phyloP scores from a whole-genome alignment of 2,888 invertebrate genomes.

The Tanytarsus gracilentus region DNA sequence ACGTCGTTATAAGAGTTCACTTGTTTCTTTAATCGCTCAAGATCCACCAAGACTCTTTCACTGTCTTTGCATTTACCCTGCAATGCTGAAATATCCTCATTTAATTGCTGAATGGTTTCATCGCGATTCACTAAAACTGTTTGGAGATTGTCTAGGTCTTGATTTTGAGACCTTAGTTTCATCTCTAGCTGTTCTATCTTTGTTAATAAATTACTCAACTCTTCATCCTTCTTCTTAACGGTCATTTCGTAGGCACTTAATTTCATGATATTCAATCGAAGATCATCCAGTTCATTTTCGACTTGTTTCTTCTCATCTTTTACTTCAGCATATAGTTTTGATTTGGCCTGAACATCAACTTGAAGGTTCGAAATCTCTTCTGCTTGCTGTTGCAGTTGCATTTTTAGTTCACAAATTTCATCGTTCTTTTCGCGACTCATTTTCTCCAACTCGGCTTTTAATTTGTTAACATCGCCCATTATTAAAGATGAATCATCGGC shows the following conservation, averaged over 20 bases:
- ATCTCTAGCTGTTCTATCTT: slow-evolving; percentile 32
- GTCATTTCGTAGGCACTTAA: slow-evolving; percentile 22
- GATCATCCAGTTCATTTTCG: slow-evolving; percentile 44
- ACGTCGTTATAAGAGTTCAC: slow-evolving; percentile 1
- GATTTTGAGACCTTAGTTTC: slow-evolving; percentile 32
- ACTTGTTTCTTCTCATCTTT: slow-evolving; percentile 43
- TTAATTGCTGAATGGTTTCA: slow-evolving; percentile 33
- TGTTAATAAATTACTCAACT: slow-evolving; percentile 31
- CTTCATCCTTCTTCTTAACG: slow-evolving; percentile 29
- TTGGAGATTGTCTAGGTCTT: slow-evolving; percentile 32
- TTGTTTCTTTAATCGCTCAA: slow-evolving; percentile 20
- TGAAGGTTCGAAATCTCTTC: slow-evolving; percentile 44
- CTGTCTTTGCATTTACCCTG: slow-evolving; percentile 16
- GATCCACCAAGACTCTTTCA: slow-evolving; percentile 8
- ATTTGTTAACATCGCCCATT: slow-evolving; percentile 48
- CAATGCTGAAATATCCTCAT: neutral
- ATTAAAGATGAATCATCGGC: slow-evolving; percentile 35
- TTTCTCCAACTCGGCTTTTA: slow-evolving; percentile 45
- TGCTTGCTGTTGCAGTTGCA: slow-evolving; percentile 45
- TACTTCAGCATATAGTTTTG: slow-evolving; percentile 32
- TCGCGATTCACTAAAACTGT: slow-evolving; percentile 37
- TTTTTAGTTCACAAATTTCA: slow-evolving; percentile 45
- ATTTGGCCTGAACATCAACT: slow-evolving; percentile 35
- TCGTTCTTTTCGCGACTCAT: slow-evolving; percentile 40
- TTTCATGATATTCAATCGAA: slow-evolving; percentile 38